A percentile compares a stretch with the other conserved stretches of the same genome.
Evolutionary conservation across 2,113 vertebrate genomes (phyloP).

Genomic region (Porphyrio hochstetteri): DNA sequence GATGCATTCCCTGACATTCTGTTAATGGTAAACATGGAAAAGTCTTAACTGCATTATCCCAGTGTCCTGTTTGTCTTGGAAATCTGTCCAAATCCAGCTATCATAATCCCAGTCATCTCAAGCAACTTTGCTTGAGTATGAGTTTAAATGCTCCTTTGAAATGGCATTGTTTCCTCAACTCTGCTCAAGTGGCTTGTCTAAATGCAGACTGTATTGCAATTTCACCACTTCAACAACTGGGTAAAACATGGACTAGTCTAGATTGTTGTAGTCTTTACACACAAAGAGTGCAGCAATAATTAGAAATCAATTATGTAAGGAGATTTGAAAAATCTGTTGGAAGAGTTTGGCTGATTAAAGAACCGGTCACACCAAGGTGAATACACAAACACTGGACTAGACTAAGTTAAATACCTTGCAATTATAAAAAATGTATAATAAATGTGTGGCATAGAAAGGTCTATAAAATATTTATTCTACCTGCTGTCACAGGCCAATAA

Average conservation of each 20-base stretch:
- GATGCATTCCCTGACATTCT: neutral
- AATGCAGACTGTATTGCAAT: neutral
- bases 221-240: neutral
- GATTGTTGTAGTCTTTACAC: neutral
- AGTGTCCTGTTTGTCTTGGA: neutral
- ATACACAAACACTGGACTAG: neutral
- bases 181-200: neutral
- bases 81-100: neutral
- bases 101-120: neutral
- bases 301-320: neutral
- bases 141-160: neutral
- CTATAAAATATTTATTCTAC: neutral
- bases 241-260: neutral
- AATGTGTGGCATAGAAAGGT: neutral
- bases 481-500: neutral
- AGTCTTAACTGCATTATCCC: neutral
- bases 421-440: neutral
- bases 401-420: neutral
- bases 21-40: neutral
- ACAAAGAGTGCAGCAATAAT: neutral
- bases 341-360: neutral
- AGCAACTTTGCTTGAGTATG: neutral
- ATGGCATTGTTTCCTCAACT: neutral
- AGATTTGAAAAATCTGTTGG: neutral
- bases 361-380: neutral